Evolutionary conservation across 2,888 invertebrate genomes (phyloP).

Genomic region (Tanypteryx hageni): DNA sequence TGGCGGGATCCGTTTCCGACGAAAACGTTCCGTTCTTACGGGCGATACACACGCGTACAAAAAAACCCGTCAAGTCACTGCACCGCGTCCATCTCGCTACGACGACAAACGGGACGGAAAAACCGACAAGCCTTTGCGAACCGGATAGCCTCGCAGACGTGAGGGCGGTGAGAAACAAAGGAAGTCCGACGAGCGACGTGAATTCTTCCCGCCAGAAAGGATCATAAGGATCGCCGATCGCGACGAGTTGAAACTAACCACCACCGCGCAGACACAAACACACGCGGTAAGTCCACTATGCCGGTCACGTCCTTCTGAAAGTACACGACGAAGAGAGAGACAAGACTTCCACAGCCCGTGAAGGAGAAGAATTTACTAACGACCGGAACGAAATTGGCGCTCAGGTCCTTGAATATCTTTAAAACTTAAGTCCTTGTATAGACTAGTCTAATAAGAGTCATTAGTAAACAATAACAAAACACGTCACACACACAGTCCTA

Average conservation of each 20-base stretch:
- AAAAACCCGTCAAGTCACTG: not conserved
- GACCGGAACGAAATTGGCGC: not conserved
- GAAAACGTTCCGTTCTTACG: not conserved
- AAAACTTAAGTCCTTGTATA: not conserved
- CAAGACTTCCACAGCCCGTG: not conserved
- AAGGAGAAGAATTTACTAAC: not conserved
- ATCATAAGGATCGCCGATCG: not conserved
- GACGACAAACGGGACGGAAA: not conserved
- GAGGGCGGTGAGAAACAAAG: conserved; percentile 6
- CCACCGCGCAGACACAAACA: no score
- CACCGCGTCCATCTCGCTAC: not conserved
- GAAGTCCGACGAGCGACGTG: not conserved
- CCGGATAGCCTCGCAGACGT: not conserved
- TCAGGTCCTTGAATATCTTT: not conserved
- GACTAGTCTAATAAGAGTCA: not conserved
- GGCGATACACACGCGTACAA: not conserved
- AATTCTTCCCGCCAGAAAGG: conserved; percentile 27
- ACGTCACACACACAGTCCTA: not conserved
- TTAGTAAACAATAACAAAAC: conserved; percentile 47
- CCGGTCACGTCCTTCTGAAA: not conserved
- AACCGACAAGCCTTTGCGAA: conserved; percentile 6
- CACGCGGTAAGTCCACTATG: conserved; percentile 11
- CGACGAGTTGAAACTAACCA: not conserved
- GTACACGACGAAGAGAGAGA: not conserved
- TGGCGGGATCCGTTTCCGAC: not conserved